Evolutionary conservation across 2,113 vertebrate species (phyloP).

Genomic region (Manacus vitellinus): DNA sequence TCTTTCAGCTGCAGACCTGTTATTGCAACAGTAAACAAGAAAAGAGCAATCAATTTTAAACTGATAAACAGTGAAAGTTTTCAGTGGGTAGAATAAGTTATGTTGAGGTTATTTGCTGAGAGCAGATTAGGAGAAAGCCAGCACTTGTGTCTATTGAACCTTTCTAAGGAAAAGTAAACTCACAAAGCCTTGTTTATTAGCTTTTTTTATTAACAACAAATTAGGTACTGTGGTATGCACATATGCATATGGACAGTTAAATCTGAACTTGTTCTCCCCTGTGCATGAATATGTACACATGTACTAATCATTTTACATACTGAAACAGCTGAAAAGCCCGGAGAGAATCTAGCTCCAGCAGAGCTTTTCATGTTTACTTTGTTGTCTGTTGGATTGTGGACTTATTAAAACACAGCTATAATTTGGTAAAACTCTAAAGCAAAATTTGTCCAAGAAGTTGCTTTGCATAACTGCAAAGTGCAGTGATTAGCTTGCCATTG

Average conservation of each 20-base stretch:
- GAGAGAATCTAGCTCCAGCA: not conserved
- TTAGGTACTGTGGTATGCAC: not conserved
- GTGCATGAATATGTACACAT: not conserved
- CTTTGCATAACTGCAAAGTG: not conserved
- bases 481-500: not conserved
- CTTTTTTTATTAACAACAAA: not conserved
- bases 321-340: not conserved
- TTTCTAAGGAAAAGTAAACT: conserved; percentile 27
- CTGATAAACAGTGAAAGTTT: conserved; percentile 2
- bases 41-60: conserved; percentile 46
- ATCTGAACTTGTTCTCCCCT: not conserved
- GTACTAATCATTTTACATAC: not conserved
- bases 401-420: not conserved
- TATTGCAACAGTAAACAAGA: conserved; percentile 31
- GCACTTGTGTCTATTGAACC: not conserved
- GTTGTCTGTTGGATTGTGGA: not conserved
- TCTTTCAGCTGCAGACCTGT: not conserved
- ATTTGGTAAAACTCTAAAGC: not conserved
- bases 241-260: not conserved
- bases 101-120: not conserved
- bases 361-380: not conserved
- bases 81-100: not conserved
- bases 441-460: not conserved
- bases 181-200: not conserved
- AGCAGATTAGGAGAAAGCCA: not conserved